These are phyloP conservation scores for Urocyon cinereoargenteus DNA, from an alignment of 2,797 vertebrate species.

Conservation along the genomic window DNA sequence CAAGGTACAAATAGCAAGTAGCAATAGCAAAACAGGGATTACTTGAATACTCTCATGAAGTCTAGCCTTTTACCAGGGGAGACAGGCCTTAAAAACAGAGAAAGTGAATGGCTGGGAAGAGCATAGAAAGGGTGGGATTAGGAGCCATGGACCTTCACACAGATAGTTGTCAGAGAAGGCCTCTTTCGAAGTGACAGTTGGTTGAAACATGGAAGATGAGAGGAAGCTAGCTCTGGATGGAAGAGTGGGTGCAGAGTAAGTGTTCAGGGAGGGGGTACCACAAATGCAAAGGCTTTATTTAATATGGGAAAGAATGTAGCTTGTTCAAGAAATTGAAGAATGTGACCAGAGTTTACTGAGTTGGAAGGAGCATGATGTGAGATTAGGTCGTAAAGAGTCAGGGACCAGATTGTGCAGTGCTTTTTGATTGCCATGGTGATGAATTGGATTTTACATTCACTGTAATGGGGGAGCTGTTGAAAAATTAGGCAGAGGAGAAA, in stretches of 20 bases:
- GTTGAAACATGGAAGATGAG: background rate
- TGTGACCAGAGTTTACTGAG: background rate
- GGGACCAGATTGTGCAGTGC: background rate
- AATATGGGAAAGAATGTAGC: background rate
- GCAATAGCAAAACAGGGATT: background rate
- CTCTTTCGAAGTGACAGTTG: background rate
- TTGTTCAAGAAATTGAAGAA: background rate
- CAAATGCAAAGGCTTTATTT: background rate
- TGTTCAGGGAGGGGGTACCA: background rate
- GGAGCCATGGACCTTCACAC: background rate
- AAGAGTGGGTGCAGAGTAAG: background rate
- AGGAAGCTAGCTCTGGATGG: background rate
- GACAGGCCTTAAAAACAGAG: background rate
- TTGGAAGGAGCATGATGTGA: background rate
- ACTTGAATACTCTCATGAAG: background rate
- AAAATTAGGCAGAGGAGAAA: constrained; percentile 20
- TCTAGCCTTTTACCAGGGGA: background rate
- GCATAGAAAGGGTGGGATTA: background rate
- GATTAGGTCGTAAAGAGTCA: background rate
- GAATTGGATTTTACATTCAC: background rate
- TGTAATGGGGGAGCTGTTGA: background rate
- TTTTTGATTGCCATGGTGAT: background rate
- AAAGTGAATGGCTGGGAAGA: background rate
- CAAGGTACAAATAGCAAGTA: background rate
- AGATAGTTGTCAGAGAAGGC: background rate